Percentiles rank a stretch among this genome's conserved stretches.
Evolutionary conservation across 2,113 vertebrate genomes (phyloP).

Genomic region (Leptobrachium ailaonicum): DNA sequence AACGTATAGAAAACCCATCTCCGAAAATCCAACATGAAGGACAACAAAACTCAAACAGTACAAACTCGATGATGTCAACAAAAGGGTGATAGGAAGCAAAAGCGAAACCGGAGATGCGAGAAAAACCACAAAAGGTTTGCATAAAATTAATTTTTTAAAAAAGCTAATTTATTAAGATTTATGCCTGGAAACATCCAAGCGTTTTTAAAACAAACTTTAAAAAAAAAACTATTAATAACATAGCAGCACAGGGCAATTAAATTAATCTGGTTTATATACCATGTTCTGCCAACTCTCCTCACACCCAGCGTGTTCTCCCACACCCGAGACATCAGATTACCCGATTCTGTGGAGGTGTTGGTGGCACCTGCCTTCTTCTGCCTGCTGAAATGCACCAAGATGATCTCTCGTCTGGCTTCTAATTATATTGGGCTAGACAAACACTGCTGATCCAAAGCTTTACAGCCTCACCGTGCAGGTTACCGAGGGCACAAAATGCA

Average conservation of each 20-base stretch:
- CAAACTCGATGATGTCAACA: too few relatives aligned
- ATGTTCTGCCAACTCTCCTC: background rate
- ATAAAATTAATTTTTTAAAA: too few relatives aligned
- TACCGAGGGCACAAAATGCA: conserved; percentile 3
- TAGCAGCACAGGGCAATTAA: background rate
- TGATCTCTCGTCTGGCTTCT: background rate
- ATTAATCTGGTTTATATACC: background rate
- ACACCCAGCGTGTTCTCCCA: background rate
- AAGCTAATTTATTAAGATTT: too few relatives aligned
- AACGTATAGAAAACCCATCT: too few relatives aligned
- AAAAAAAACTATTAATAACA: background rate
- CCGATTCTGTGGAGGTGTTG: background rate
- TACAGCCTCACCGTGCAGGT: conserved; percentile 15
- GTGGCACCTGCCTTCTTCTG: conserved; percentile 21
- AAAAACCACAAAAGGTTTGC: too few relatives aligned
- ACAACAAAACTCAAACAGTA: too few relatives aligned
- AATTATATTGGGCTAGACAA: conserved; percentile 27
- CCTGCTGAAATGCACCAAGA: conserved; percentile 4
- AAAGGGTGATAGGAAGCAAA: too few relatives aligned
- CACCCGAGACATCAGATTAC: background rate
- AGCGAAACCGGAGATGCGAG: too few relatives aligned
- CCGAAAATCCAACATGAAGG: too few relatives aligned
- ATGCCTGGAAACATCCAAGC: too few relatives aligned
- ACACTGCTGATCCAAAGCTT: conserved; percentile 6
- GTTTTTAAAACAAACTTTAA: too few relatives aligned